Base-by-base conservation (phyloP, 2,888 invertebrate genomes). In the Charanyca ferruginea region DNA sequence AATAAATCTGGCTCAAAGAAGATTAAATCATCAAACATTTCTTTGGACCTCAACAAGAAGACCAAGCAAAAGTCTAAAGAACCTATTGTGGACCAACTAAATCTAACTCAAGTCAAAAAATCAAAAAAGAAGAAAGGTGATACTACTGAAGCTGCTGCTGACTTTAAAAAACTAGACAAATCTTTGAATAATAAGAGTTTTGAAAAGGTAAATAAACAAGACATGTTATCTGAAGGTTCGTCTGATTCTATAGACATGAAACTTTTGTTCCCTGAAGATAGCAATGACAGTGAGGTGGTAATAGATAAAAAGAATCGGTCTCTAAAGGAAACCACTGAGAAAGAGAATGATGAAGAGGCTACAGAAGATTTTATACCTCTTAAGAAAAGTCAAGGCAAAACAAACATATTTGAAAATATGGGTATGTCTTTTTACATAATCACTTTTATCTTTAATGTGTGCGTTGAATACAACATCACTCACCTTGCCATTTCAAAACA, bases 221-320 rank as follows among this genome's bases (percentile, higher is more conserved):
- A 62, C 45, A 61, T 48, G 42, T 67, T 79, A 22, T 84, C 85
- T 32, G 88, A 87, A 64, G 82, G 83, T 42, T 89, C 89, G 16
- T 93, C 93, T 3, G 91, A 91, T 83, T 91, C 90, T 16, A 92
- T 94, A 73, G 90, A 93, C 75, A 85, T 95, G 82, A 87, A 90
- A 67, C 81, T 94, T 35, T 77, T 95, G 16, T 94, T 95, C 75
- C 88, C 93, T 67, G 94, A 94, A 80, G 92, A 94, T 28, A 94
- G 93, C 65, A 90, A 87, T 77, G 90, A 89, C 53, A 88, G 87
- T 82, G 87, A 85, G 41, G 73, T 47, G 5, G 7, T 84, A 35
- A 38, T 28, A 16, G 13, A 1, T 9, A 28, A 23, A 22, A 44
- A 72, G n/a, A 47, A 57, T 20, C 28, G 32, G 8, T 6, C 38